Evolutionary conservation across 2,113 vertebrate species (phyloP).

Genomic region (Xiphophorus maculatus): DNA sequence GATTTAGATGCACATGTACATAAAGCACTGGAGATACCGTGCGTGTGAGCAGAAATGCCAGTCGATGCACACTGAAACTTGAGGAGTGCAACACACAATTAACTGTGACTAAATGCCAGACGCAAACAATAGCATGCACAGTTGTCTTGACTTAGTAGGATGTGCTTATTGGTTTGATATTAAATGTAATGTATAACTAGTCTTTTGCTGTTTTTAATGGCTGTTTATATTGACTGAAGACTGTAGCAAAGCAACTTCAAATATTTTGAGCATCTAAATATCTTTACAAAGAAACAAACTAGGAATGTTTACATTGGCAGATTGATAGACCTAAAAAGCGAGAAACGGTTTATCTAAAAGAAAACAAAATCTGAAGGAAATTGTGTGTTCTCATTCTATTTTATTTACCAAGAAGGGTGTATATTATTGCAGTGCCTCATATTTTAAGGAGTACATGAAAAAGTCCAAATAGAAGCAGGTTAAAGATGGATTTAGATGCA

Average conservation of each 20-base stretch:
- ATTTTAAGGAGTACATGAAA: neutral
- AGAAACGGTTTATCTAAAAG: neutral
- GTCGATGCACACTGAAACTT: conserved; percentile 38
- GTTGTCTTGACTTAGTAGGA: neutral
- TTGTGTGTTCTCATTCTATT: neutral
- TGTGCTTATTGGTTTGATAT: neutral
- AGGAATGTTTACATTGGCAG: neutral
- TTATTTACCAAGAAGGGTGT: neutral
- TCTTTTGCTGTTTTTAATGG: neutral
- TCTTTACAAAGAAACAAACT: neutral
- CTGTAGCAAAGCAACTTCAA: neutral
- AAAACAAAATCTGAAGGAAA: neutral
- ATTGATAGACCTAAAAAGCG: neutral
- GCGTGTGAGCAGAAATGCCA: conserved; percentile 20
- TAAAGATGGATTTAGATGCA: conserved; percentile 37
- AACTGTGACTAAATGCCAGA: conserved; percentile 26
- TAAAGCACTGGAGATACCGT: neutral
- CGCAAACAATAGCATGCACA: conserved; percentile 26
- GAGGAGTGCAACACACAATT: conserved; percentile 32
- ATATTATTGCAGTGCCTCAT: neutral
- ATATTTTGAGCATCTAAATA: neutral
- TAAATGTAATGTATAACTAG: neutral
- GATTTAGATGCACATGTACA: conserved; percentile 30
- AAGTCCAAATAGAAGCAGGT: neutral
- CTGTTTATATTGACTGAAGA: neutral